Base-by-base conservation (phyloP, 2,888 invertebrate species). In the Cataglyphis cursor region DNA sequence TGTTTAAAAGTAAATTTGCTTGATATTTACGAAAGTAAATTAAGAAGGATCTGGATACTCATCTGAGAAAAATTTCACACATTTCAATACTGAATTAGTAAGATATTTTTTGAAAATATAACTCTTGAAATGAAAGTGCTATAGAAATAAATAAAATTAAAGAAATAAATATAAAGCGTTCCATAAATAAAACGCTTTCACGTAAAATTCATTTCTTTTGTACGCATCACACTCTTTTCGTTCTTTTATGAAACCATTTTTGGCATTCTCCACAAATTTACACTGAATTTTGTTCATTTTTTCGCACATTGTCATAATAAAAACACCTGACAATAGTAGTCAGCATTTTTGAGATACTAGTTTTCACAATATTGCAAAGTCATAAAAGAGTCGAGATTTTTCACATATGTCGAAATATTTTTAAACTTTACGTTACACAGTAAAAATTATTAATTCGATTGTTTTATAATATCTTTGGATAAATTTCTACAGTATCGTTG, bases 311-410 rank as follows among this genome's bases (percentile, higher is more conserved):
- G 51, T 51, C n/a, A 51, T 51, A n/a, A n/a, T 51, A 51, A 51
- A 51, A 51, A 51, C n/a, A n/a, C 8, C 2, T 51, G 8, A 9
- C n/a, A n/a, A 51, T n/a, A 51, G 18, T 48, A 18, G 51, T 51
- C n/a, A 8, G n/a, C 2, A 51, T 51, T 51, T 51, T 51, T 51
- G n/a, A n/a, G n/a, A 51, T 51, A 51, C 6, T 51, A n/a, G 8
- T 51, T 51, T 51, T 51, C 51, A 51, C n/a, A n/a, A 51, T 51
- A 51, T n/a, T 51, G n/a, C 51, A 51, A 18, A 51, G 8, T 51
- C 51, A n/a, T 51, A 51, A 51, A 51, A 51, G 51, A 51, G 51
- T 51, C 51, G n/a, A 51, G n/a, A n/a, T 51, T 51, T 51, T 51
- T n/a, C 51, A 51, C 18, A 8, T n/a, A n/a, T 51, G 8, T 51